phyloP scores from a whole-genome alignment of 2,888 invertebrate genomes.

The Lepeophtheirus nordmannii region DNA sequence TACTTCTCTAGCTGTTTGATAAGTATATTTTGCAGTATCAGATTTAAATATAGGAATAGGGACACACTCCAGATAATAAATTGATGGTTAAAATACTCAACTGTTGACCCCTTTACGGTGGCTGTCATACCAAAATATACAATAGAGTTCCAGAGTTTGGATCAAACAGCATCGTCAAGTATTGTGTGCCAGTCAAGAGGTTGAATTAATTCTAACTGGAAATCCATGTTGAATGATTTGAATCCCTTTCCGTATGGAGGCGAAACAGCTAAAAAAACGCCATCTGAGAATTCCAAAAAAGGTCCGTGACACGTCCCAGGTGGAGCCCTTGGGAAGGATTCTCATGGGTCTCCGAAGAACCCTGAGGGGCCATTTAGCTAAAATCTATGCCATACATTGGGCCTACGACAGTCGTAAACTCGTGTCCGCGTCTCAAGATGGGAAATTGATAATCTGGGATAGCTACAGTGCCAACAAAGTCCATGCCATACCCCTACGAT shows the following conservation, averaged over 20 bases:
- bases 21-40: no score
- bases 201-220: no score
- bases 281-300: conserved; percentile 94
- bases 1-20: no score
- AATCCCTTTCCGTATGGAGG: conserved; percentile 98
- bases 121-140: no score
- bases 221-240: conserved; percentile 64
- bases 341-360: conserved; percentile 97
- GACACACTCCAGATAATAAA: no score
- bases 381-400: conserved; percentile 99
- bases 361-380: conserved; percentile 95
- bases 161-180: no score
- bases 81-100: no score
- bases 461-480: conserved; percentile 97
- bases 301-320: conserved; percentile 94
- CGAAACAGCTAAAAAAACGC: conserved; percentile 98
- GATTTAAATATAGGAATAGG: no score
- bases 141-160: no score
- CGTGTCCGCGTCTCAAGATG: conserved; percentile 98
- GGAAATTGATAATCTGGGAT: conserved; percentile 99
- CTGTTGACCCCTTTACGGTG: no score
- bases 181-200: no score
- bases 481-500: conserved; percentile 97
- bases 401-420: conserved; percentile 95
- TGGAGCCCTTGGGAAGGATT: conserved; percentile 97